Percentiles rank a stretch among this genome's conserved stretches.
These are phyloP conservation scores for Sarcophaga rosellei DNA, from an alignment of 2,888 invertebrate species.

Conservation along the genomic window DNA sequence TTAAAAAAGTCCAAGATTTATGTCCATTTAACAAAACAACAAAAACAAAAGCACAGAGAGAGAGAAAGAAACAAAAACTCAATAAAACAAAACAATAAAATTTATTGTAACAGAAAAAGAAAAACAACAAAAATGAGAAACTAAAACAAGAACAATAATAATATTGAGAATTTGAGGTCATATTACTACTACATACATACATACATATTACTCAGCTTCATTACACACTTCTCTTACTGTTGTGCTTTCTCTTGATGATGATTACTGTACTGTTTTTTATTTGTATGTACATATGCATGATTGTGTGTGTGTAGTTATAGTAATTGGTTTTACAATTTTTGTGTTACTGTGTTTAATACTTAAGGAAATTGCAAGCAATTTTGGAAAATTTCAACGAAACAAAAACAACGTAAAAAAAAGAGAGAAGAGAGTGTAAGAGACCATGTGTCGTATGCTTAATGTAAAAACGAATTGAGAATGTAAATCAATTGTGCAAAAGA, in stretches of 20 bases:
- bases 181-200: neutral
- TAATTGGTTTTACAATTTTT: too few relatives aligned
- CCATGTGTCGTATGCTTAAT: neutral
- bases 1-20: neutral
- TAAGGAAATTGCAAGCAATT: neutral
- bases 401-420: neutral
- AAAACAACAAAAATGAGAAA: neutral
- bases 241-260: neutral
- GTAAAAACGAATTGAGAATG: slow-evolving; percentile 49
- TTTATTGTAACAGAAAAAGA: neutral
- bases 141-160: neutral
- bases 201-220: neutral
- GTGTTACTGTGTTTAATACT: too few relatives aligned
- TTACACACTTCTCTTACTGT: neutral
- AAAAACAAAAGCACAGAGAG: neutral
- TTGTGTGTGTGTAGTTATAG: neutral
- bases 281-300: neutral
- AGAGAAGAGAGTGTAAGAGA: neutral
- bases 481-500: slow-evolving; percentile 63
- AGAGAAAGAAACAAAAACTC: neutral
- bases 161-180: neutral
- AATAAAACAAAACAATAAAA: neutral
- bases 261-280: neutral
- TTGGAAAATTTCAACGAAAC: neutral
- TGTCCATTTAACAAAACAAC: neutral